phyloP scores from a whole-genome alignment of 2,888 invertebrate genomes.

The Meliscaeva auricollis region DNA sequence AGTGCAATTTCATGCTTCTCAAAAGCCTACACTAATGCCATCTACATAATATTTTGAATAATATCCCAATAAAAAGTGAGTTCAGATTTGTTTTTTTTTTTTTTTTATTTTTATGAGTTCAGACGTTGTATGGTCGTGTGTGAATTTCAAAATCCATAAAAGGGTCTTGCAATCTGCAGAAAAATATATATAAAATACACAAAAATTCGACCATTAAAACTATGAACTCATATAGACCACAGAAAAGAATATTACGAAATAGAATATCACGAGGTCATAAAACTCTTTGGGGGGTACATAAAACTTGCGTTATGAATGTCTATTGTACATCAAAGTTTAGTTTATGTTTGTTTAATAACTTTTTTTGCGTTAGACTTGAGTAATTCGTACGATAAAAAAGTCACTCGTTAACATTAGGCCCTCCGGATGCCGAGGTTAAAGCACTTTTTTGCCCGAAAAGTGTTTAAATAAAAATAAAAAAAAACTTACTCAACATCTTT shows the following conservation, averaged over 20 bases:
- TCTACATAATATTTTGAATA: conserved; percentile 24
- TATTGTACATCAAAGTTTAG: conserved; percentile 2
- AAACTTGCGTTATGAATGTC: background rate
- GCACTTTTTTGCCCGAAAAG: background rate
- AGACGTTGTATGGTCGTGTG: background rate
- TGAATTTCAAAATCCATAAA: conserved; percentile 12
- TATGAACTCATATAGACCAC: conserved; percentile 2
- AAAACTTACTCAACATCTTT: conserved; percentile 8
- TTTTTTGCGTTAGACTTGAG: conserved; percentile 13
- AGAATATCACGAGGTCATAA: conserved; percentile 40
- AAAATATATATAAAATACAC: too few species aligned
- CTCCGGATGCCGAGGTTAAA: background rate
- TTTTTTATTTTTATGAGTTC: background rate
- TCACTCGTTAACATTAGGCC: background rate
- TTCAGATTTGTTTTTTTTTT: too few species aligned
- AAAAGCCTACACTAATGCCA: conserved; percentile 23
- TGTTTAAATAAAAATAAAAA: background rate
- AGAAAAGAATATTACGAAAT: background rate
- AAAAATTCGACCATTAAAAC: too few species aligned
- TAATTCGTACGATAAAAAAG: conserved; percentile 4
- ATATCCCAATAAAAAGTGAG: conserved; percentile 4
- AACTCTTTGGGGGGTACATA: conserved; percentile 25
- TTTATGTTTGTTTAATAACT: conserved; percentile 24
- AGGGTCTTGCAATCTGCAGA: background rate
- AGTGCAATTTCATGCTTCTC: conserved; percentile 39